phyloP scores from a whole-genome alignment of 2,113 vertebrate genomes.

The Rhinoptilus africanus region DNA sequence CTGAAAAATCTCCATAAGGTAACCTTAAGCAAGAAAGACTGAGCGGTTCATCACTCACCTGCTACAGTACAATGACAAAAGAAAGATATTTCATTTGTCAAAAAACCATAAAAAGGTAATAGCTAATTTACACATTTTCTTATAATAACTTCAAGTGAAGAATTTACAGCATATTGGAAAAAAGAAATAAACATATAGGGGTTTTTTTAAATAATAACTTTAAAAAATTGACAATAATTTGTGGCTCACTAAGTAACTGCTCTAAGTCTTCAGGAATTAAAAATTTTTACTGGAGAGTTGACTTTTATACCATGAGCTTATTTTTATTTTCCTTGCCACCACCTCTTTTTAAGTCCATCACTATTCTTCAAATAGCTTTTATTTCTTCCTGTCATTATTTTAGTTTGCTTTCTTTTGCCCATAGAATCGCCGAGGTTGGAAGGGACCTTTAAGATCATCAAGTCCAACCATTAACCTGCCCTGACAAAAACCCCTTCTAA shows the following conservation, averaged over 20 bases:
- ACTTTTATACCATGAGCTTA: background rate
- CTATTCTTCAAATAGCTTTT: background rate
- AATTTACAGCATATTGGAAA: background rate
- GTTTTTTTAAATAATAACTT: background rate
- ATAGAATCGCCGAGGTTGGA: too few relatives aligned
- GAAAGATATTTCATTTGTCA: background rate
- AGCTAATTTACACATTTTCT: background rate
- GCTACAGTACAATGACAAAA: background rate
- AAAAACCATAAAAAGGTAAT: background rate
- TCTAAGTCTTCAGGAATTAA: background rate
- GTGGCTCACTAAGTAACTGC: background rate
- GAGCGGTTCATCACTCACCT: background rate
- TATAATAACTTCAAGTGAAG: background rate
- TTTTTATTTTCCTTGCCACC: background rate
- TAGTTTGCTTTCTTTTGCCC: background rate
- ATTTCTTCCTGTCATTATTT: background rate
- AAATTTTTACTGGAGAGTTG: background rate
- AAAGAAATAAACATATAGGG: accelerated
- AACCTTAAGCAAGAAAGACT: background rate
- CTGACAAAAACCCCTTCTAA: too few relatives aligned
- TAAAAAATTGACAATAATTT: background rate
- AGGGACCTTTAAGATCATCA: too few relatives aligned
- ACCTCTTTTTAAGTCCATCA: background rate
- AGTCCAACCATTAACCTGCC: too few relatives aligned
- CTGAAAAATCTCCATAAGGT: background rate